Base-by-base conservation (phyloP, 2,797 vertebrate species). In the Anguilla marmorata region DNA sequence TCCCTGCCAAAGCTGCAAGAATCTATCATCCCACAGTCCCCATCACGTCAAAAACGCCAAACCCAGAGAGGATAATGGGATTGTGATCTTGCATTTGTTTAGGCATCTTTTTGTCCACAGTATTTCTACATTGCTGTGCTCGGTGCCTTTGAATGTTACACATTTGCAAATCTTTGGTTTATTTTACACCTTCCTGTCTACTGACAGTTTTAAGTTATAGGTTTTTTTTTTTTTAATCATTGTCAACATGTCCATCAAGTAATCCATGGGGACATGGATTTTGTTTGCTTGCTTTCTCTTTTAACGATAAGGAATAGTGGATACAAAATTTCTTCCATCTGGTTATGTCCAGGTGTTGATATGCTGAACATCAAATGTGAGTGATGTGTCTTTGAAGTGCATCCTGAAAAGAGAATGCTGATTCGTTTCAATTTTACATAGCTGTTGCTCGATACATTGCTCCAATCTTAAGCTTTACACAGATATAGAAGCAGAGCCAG, bases 131-230 rank as follows among this genome's bases (percentile, higher is more conserved):
- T 94, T 92, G 90, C 92, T 41, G 14, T 76, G 41, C 33, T 41
- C 4, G 91, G 90, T 88, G 91, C 94, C 95, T 94, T 84, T 93
- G 94, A 95, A 95, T 94, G 94, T 95, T 92, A 94, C 88, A 87
- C 91, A 94, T 93, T 90, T 88, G 92, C 72, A 92, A 92, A 90
- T 90, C 92, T 93, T 87, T 92, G 88, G 89, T 93, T 93, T 94
- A 94, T 94, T 90, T 27, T 27, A 56, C 92, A 94, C 94, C 93
- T 93, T 96, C 94, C 91, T 89, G 86, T 94, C 90, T 89, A 16
- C 66, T 48, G 82, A 88, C 1, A 92, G 90, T 90, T 93, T 91
- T 90, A 91, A 80, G 50, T 87, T n/a, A n/a, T 27, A n/a, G 21
- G n/a, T 66, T 66, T 45, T 45, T 41, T 45, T 45, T 45, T 45